Conservation (phyloP, 2,888 invertebrate species). For the Thymelicus sylvestris region DNA sequence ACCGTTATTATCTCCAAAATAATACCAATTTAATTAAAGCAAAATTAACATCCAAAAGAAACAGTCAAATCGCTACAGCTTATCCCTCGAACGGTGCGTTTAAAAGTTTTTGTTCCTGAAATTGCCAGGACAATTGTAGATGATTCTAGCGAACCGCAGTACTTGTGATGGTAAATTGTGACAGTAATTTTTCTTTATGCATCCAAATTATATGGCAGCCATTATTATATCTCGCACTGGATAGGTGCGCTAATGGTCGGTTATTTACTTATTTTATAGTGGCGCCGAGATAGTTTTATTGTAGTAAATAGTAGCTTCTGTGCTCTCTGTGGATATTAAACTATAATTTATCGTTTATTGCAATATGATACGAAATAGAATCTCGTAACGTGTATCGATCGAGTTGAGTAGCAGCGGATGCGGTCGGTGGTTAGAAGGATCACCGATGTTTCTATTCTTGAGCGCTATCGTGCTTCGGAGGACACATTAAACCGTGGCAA, state of each 20-base stretch:
- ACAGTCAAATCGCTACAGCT: constrained; percentile 33
- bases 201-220: constrained; percentile 59
- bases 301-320: neutral
- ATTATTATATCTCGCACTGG: constrained; percentile 17
- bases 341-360: neutral
- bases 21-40: too few relatives aligned
- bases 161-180: constrained; percentile 49
- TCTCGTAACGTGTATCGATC: too few relatives aligned
- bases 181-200: constrained; percentile 63
- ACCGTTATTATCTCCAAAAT: too few relatives aligned
- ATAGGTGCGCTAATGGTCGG: constrained; percentile 24
- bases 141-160: constrained; percentile 44
- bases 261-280: constrained; percentile 32
- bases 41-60: neutral
- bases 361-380: too few relatives aligned
- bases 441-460: too few relatives aligned
- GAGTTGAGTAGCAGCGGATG: too few relatives aligned
- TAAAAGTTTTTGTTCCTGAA: constrained; percentile 41
- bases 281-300: constrained; percentile 19
- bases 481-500: too few relatives aligned
- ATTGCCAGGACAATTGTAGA: constrained; percentile 54
- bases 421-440: too few relatives aligned
- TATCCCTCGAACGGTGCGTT: constrained; percentile 42
- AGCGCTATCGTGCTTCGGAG: too few relatives aligned
- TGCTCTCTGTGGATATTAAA: neutral